Evolutionary conservation across 2,797 vertebrate genomes (phyloP), one percentile per base, ranked within the genome.

Genomic region (Helarctos malayanus): DNA sequence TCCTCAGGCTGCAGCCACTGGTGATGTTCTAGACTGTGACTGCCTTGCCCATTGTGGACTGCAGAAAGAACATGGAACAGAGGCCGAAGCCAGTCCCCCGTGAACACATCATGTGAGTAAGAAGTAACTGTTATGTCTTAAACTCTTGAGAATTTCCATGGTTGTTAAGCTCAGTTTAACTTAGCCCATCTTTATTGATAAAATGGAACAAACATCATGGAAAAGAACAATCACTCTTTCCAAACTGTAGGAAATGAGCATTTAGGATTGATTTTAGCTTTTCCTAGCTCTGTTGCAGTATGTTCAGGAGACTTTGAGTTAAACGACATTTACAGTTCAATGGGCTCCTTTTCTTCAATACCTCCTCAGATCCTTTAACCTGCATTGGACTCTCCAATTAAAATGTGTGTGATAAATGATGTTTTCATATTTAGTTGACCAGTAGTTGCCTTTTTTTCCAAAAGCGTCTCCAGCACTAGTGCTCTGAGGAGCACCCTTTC

Each of bases 391-490:
- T 54, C 2, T 14, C 9, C 23, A 80, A 1, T 78, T n/a, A 89
- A 49, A 84, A 7, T 18, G 18, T 16, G 35, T 13, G 45, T 52
- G 41, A 18, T 49, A 59, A 80, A n/a, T 61, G 29, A 45, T 71
- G 23, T 38, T 86, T 71, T 65, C 63, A 87, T 84, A 93, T 80
- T 41, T 81, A 94, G 61, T 49, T 93, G 49, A 45, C 29, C 61
- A 54, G 19, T 13, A 52, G 29, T 45, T 69, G 23, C 3, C 23
- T 23, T 73, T 71, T 78, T 52, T 84, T n/a, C 35, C 27, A n/a
- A 81, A 97, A 93, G 5, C 25, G 10, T 56, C 49, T 78, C 32
- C 14, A 73, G 7, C 3, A 47, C 47, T 85, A 69, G 38, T 78
- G 19, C 2, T 78, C 68, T 32, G 41, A 65, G 23, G 49, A 93